Evolutionary conservation across 2,113 vertebrate genomes (phyloP), one percentile per base, ranked within the genome.

Genomic region (Chunga burmeisteri): DNA sequence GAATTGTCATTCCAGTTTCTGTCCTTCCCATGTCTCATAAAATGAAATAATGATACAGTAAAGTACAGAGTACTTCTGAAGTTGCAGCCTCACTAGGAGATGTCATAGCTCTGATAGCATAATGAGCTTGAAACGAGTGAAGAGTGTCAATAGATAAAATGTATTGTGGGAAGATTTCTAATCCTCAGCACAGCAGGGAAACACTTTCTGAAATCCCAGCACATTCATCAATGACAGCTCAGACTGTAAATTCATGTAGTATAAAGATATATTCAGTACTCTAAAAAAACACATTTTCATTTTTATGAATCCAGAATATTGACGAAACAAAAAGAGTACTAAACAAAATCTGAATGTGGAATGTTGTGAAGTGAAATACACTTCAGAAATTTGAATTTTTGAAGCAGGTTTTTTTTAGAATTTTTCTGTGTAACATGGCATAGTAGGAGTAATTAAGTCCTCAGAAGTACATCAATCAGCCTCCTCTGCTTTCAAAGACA

Each of bases 101-200:
- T 93, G 85, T 40, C 78, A 71, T 61, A 72, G 56, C 77, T 92
- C 61, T 5, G 8, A 92, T 97, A 86, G 72, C 88, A 81, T 95
- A 93, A 95, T 81, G 91, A 94, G 87, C 56, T 67, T 90, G 90
- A 95, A 96, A 92, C 5, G 65, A 83, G 85, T 88, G 78, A 90
- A 96, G 68, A 93, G 74, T 83, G 87, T 85, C 96, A 96, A 90
- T 59, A 91, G 93, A 84, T 40, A 82, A 93, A 90, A 94, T 71
- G 78, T 77, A 82, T 40, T 80, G 87, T 75, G 89, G 81, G 94
- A 88, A 91, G 86, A 68, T 92, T 90, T 93, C 80, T 92, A 92
- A 77, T 70, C 88, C 88, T 87, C 86, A 82, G 49, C 78, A 52
- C 84, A 94, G 91, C 86, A 87, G 88, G 94, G 63, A 93, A 85